Evolutionary conservation across 1,140 invertebrate genomes (phyloP), one percentile per base, ranked within the genome.

Genomic region (Trichonephila clavipes): DNA sequence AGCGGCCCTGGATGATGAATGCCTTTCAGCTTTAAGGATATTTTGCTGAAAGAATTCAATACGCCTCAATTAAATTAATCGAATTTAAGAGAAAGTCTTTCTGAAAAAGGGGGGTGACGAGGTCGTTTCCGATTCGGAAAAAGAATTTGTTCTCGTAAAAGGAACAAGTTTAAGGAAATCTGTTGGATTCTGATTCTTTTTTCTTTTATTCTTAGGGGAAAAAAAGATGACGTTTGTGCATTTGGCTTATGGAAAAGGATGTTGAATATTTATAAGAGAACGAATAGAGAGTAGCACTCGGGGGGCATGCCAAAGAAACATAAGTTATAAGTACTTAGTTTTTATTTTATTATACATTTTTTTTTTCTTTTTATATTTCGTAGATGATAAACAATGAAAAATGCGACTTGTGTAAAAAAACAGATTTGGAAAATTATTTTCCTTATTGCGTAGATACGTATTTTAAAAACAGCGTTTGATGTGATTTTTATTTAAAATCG

Each of bases 1-100:
- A 77, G 72, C 28, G 72, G 34, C 28, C 16, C 34, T 34, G 1
- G 44, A 59, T 83, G 82, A 83, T 59, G 16, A 24, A 83, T 83
- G 82, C 82, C n/a, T 21, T 58, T 58, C 40, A 83, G 40, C 82
- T 83, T 51, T 51, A 83, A 83, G n/a, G 82, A 83, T 58, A 59
- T 77, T 77, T 77, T 77, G 72, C 72, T 77, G 82, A 58, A 83
- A 58, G 51, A 83, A 83, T 83, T 83, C 82, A 83, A 59, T 51
- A 28, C 82, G 40, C 82, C 40, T 83, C 82, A 83, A 83, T 83
- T 83, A 83, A 83, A 83, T 83, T 83, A 83, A 83, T 83, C 44
- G 82, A 51, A 59, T 83, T 83, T 58, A 83, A 83, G 82, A 28
- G 82, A 51, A 28, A 28, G 12, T 10, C 8, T 19, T 12, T 83